Evolutionary conservation across 2,797 vertebrate species (phyloP), one percentile per base, ranked within the genome.

Genomic region (Acrossocheilus wenchowensis): DNA sequence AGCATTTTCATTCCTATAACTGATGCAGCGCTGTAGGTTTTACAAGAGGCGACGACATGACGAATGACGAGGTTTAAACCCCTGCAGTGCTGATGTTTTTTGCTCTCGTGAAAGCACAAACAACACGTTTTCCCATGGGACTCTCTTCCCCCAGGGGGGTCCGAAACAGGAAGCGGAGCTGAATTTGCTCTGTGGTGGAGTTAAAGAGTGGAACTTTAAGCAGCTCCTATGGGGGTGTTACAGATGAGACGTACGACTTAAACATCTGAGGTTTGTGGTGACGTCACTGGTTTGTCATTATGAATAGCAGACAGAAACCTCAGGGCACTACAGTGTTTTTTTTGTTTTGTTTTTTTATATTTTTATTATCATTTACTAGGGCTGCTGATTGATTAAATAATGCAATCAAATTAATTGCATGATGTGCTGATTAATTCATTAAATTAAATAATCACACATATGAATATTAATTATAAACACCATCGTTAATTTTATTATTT

Each of bases 181-280:
- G 71, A 73, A 75, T 73, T 69, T 87, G 64, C 26, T 75, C 69
- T 72, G 68, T 78, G 48, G 83, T 72, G 3, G 74, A 30, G 75
- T 83, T 87, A 88, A 85, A 83, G 83, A 88, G 57, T 75, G 57
- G 36, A 62, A 78, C 50, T 60, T 71, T 43, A 60, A 85, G 36
- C 19, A 14, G n/a, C 39, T 86, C 85, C 69, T 60, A 30, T 34
- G 85, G n/a, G 89, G 54, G 52, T 5, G 39, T 83, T 50, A 73
- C 60, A 85, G 86, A 73, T 77, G 71, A 80, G 71, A 54, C 71
- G n/a, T 78, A 30, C 2, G 36, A 69, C 15, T 68, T 78, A 30
- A 84, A 78, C 74, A 84, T 78, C 74, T 78, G 48, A 78, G 48
- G 23, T 78, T 23, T 57, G 15, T 30, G 10, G 36, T 52, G 45